A percentile compares a stretch with the other conserved stretches of the same genome.
Conservation (phyloP, 2,113 vertebrate genomes). For the Gymnocephalus cernua region DNA sequence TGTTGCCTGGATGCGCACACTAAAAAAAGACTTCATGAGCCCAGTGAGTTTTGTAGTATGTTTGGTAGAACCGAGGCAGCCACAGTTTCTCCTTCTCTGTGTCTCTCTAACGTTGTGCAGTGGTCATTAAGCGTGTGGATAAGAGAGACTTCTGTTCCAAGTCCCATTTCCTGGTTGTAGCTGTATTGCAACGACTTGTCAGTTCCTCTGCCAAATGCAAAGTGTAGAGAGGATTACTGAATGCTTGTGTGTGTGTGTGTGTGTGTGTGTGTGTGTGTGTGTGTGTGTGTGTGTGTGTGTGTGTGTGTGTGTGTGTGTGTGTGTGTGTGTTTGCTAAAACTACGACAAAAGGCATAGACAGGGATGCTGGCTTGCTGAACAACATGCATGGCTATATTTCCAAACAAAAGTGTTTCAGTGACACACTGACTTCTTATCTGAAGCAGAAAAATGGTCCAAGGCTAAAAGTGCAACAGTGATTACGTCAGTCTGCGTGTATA, state of each 20-base stretch:
- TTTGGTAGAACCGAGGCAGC: not conserved
- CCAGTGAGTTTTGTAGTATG: conserved; percentile 28
- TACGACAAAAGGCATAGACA: not conserved
- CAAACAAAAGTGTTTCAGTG: not conserved
- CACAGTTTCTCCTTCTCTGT: not conserved
- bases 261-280: too few species aligned
- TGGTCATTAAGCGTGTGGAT: conserved; percentile 23
- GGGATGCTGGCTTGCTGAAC: not conserved
- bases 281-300: too few species aligned
- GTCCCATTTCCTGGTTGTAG: conserved; percentile 34
- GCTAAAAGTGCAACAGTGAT: not conserved
- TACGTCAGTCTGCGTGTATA: not conserved
- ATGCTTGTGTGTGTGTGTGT: not conserved
- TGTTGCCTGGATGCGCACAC: conserved; percentile 30
- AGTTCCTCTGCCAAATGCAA: conserved; percentile 27
- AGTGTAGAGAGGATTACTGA: conserved; percentile 9
- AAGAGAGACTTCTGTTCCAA: conserved; percentile 20
- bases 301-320: not conserved
- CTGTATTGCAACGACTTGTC: conserved; percentile 30
- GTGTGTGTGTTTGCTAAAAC: not conserved
- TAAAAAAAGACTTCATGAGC: conserved; percentile 7
- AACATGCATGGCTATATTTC: not conserved
- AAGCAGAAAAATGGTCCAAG: not conserved
- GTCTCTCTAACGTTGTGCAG: not conserved
- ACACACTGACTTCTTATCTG: conserved; percentile 4